Evolutionary conservation across 2,888 invertebrate genomes (phyloP), one percentile per base, ranked within the genome.

Genomic region (Oligia latruncula): DNA sequence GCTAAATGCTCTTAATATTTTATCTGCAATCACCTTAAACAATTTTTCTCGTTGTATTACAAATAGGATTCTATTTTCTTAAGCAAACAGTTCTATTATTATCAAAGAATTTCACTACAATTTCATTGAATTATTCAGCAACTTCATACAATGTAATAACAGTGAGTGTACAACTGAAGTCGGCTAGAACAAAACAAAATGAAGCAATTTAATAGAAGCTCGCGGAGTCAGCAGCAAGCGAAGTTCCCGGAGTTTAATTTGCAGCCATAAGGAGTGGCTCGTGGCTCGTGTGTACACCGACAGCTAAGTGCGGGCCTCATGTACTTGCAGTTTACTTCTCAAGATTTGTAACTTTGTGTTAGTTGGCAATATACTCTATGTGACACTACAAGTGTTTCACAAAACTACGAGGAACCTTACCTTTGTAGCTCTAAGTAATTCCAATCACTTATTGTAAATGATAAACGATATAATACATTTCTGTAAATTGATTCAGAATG

Each of bases 131-230:
- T 83, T 84, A 79, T 71, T 66, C 64, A 78, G 68, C 9, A 84
- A 76, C 71, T 76, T 84, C 40, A 46, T 72, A 64, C 71, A 68
- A 77, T 43, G 64, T 77, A 66, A 74, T 87, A 84, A 62, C 62
- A 55, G 76, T 58, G 62, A 74, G 81, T 62, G 55, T 29, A 81
- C 71, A 60, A 86, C 58, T 62, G 62, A 43, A 71, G 71, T 70
- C 13, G 43, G 35, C 46, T 58, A 65, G 64, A 78, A 88, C 71
- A 71, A 73, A 85, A 78, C 71, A 78, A 72, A 82, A 85, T 78
- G 78, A 77, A 88, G 78, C 74, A 77, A 79, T 85, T 82, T 78
- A 78, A 72, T 78, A 77, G 77, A 77, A 87, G 74, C 68, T 35
- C 23, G 29, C 40, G 43, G 71, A 80, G 87, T 84, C 80, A 77